phyloP scores from a whole-genome alignment of 2,888 invertebrate genomes.

The Agrenia bidenticulata region DNA sequence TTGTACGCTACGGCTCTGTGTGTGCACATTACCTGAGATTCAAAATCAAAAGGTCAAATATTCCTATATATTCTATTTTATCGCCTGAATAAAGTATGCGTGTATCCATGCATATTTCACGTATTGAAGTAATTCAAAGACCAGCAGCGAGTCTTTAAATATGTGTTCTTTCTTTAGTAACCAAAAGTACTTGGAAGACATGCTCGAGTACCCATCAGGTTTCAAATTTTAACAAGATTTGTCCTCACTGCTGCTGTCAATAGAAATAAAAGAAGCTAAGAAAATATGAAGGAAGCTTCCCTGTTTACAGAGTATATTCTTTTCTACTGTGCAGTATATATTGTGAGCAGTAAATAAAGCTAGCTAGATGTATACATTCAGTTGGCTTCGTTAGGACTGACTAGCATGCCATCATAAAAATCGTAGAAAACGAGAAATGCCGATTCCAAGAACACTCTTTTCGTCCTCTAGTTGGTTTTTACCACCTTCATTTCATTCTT shows the following conservation, averaged over 20 bases:
- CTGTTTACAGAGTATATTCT: neutral
- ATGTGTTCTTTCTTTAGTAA: neutral
- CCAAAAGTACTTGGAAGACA: neutral
- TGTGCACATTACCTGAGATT: too few relatives aligned
- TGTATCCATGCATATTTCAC: too few relatives aligned
- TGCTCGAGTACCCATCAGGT: neutral
- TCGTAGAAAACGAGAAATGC: conserved; percentile 36
- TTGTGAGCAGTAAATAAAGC: too few relatives aligned
- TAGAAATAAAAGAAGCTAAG: neutral
- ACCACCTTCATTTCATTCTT: conserved; percentile 31
- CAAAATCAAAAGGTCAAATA: too few relatives aligned
- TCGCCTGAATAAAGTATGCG: too few relatives aligned
- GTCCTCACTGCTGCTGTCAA: neutral
- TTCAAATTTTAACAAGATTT: conserved; percentile 12
- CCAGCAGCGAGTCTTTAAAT: too few relatives aligned
- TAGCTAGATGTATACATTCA: conserved; percentile 10
- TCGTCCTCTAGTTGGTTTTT: conserved; percentile 25
- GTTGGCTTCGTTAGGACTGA: conserved; percentile 42
- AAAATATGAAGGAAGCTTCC: neutral
- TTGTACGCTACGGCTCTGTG: too few relatives aligned
- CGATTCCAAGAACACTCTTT: conserved; percentile 34
- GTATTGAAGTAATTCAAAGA: too few relatives aligned
- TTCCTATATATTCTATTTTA: too few relatives aligned
- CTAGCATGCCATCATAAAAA: conserved; percentile 38
- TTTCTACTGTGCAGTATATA: neutral